A percentile compares a stretch with the other conserved stretches of the same genome.
Evolutionary conservation across 1,140 invertebrate species (phyloP).

Genomic region (Heterodera carotae): DNA sequence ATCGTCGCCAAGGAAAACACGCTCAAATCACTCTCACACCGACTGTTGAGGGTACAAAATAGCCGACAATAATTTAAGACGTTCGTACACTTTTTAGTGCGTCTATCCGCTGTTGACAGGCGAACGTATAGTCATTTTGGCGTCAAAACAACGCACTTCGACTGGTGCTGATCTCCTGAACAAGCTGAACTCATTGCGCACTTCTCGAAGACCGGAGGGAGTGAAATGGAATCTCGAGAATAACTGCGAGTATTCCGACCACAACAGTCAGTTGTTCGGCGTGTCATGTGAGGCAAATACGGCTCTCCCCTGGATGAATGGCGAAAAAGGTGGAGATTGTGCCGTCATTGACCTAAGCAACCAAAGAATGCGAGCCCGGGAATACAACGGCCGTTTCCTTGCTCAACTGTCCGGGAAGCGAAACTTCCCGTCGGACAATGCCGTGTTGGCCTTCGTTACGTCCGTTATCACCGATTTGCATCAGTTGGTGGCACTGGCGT

Average conservation of each 20-base stretch:
- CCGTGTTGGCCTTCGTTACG: constrained; percentile 30
- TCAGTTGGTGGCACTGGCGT: constrained; percentile 34
- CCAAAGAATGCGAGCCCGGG: constrained; percentile 30
- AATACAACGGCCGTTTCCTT: constrained; percentile 44
- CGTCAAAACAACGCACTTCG: constrained; percentile 42
- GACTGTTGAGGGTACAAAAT: constrained; percentile 22
- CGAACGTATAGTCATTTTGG: constrained; percentile 49
- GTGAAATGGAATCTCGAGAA: constrained; percentile 32
- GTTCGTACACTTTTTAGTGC: too few relatives aligned
- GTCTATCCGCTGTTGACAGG: constrained; percentile 48
- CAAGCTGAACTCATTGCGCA: constrained; percentile 45
- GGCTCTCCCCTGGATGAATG: not conserved
- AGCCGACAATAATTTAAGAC: too few relatives aligned
- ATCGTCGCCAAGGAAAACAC: constrained; percentile 27
- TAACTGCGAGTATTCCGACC: constrained; percentile 11
- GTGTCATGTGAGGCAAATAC: constrained; percentile 34
- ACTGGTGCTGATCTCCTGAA: constrained; percentile 51
- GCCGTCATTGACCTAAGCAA: constrained; percentile 42
- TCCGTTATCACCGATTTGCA: constrained; percentile 37
- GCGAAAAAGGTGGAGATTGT: constrained; percentile 16
- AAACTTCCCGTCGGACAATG: constrained; percentile 42
- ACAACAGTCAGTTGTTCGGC: constrained; percentile 36
- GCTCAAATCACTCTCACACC: constrained; percentile 20
- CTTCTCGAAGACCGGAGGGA: constrained; percentile 35
- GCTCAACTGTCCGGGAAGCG: constrained; percentile 13